Percentiles rank a stretch among this genome's conserved stretches.
These are phyloP conservation scores for Theocolax elegans DNA, from an alignment of 1,140 invertebrate species.

Conservation along the genomic window DNA sequence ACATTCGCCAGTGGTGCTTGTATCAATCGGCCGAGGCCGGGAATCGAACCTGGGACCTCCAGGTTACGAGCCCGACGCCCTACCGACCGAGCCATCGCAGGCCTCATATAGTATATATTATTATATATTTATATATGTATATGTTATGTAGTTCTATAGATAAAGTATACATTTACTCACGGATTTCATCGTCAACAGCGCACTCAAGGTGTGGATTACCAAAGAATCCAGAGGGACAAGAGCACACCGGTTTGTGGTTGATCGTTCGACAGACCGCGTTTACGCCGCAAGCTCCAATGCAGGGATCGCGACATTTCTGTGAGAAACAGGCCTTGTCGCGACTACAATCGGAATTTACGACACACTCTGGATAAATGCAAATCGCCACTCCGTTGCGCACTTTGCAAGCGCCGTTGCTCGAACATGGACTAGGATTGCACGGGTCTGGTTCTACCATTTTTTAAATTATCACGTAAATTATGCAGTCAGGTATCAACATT, in stretches of 20 bases:
- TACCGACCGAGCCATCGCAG: too few species aligned
- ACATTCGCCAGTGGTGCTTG: too few species aligned
- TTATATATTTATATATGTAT: too few species aligned
- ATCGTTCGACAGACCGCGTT: conserved; percentile 86
- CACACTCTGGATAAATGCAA: conserved; percentile 87
- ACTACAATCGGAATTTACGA: conserved; percentile 86
- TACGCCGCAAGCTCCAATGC: conserved; percentile 81
- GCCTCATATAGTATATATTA: too few species aligned
- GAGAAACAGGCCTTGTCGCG: conserved; percentile 82
- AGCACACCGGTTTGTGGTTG: conserved; percentile 84
- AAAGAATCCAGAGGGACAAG: conserved; percentile 80
- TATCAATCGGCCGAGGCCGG: too few species aligned
- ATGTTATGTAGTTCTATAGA: too few species aligned
- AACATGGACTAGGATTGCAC: conserved; percentile 84
- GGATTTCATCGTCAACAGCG: conserved; percentile 52
- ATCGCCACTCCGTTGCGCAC: conserved; percentile 76
- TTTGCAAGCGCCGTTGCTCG: conserved; percentile 81
- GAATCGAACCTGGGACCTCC: too few species aligned
- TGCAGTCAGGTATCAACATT: too few species aligned
- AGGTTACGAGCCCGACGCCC: too few species aligned
- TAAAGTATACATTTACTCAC: too few species aligned
- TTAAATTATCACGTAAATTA: conserved; percentile 3
- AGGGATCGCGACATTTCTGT: conserved; percentile 85
- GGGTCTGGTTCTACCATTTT: conserved; percentile 75
- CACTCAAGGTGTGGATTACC: conserved; percentile 85